These are phyloP conservation scores for Metopolophium dirhodum DNA, from an alignment of 1,140 invertebrate genomes.

Conservation along the genomic window DNA sequence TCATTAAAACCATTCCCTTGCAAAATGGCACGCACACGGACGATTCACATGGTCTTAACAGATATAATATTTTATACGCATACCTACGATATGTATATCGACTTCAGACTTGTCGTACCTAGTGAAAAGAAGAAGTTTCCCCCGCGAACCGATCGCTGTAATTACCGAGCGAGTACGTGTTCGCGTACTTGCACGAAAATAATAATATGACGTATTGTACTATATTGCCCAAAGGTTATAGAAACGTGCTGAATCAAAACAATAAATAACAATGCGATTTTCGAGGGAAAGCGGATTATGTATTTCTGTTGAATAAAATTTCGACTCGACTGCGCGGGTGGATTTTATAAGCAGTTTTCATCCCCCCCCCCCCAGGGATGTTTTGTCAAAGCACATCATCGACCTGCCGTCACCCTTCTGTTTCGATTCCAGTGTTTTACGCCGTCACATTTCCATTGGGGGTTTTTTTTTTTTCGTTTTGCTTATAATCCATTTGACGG, in stretches of 20 bases:
- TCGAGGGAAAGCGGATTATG: not conserved
- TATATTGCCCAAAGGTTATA: not conserved
- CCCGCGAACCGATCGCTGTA: not conserved
- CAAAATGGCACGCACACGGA: not conserved
- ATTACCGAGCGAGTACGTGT: not conserved
- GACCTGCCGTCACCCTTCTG: not conserved
- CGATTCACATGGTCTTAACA: not conserved
- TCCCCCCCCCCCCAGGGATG: not conserved
- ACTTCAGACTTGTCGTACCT: not conserved
- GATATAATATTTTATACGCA: not conserved
- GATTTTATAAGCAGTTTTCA: not conserved
- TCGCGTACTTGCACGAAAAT: not conserved
- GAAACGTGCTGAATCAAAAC: not conserved
- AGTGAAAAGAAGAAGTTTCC: not conserved
- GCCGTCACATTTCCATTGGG: slow-evolving; percentile 3
- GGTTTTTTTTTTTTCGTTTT: not conserved
- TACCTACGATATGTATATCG: not conserved
- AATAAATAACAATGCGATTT: slow-evolving; percentile 10
- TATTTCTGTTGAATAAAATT: not conserved
- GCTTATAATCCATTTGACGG: not conserved
- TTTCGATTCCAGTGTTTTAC: not conserved
- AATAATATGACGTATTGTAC: not conserved
- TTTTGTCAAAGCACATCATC: not conserved
- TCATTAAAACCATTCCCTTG: not conserved
- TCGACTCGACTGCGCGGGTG: not conserved